Evolutionary conservation across 2,888 invertebrate genomes (phyloP), one percentile per base, ranked within the genome.

Genomic region (Aromia moschata): DNA sequence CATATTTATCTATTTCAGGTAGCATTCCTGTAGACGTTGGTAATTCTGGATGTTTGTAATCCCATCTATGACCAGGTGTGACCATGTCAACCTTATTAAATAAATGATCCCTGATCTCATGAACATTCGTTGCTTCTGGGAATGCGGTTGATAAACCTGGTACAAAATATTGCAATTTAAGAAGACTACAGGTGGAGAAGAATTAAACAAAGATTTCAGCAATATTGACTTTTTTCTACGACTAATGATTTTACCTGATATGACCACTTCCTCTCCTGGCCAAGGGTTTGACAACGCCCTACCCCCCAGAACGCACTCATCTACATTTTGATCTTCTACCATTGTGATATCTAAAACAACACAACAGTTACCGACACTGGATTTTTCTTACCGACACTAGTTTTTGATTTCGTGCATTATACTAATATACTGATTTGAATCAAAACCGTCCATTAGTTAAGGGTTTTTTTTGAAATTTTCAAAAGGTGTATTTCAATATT

Each of bases 51-150:
- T 85, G 87, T n/a, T 84, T 83, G 18, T 86, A 82, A 57, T 85
- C 84, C 94, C 93, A 95, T 66, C 94, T 85, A 36, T 89, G 84
- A 73, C 92, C 92, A 16, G 88, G 91, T 51, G 93, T 92, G 57
- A 95, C 87, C 84, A 96, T 87, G 74, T 96, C 94, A 67, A 91
- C 86, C 79, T 91, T 91, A 74, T 89, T 88, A 70, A 89, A 86
- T 11, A 94, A 83, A 71, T 89, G 89, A 51, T 89, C 82, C 73
- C 85, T 82, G 40, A 93, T 87, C 67, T 92, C 87, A 45, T 85
- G 80, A 54, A 93, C 85, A 68, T 89, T 89, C 63, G 89, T 86
- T 0, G 91, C 91, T 70, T 92, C 88, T 0, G 95, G 94, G 78
- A 91, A 91, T 73, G 88, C 83, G 0, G 91, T 91, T 0, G 91